Base-by-base conservation (phyloP, 2,888 invertebrate species). In the Ceriagrion tenellum region DNA sequence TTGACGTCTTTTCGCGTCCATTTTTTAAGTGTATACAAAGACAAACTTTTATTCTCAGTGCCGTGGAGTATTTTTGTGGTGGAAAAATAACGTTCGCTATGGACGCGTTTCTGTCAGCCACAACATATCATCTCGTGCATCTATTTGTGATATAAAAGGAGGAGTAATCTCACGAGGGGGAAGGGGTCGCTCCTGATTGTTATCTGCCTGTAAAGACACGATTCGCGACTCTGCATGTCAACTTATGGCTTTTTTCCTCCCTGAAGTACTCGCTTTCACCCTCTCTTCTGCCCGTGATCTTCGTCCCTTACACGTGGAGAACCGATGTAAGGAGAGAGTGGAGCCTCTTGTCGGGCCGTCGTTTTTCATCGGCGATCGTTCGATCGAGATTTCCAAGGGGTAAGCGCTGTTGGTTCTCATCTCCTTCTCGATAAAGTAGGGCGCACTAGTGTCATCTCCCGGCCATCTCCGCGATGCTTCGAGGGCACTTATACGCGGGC, bases 351-450 rank as follows among this genome's bases (percentile, higher is more conserved):
- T 89, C 89, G 89, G 26, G 13, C 89, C 35, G 55, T 55, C 89
- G 55, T 89, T 89, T 89, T 23, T 89, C 89, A 89, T 89, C 89
- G 55, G 89, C 55, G 47, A 26, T 89, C 89, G 89, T n/a, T 55
- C 89, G 89, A 55, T 89, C 55, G 89, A 89, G 89, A 89, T 89
- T 89, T 55, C 89, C 10, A n/a, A 8, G 55, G 4, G 89, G 13
- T n/a, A 4, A 2, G 55, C 55, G 12, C 3, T 13, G 8, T 2
- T 55, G 26, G 26, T 30, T n/a, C 47, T 89, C 26, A 55, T 2
- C 55, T n/a, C 47, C 55, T 13, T 40, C 12, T 35, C 81, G 81
- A 81, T 89, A 89, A 55, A 89, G 40, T 40, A 40, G 26, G 55
- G 12, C 55, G 26, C 89, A 26, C 55, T 26, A 40, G 55, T 89